These are phyloP conservation scores for Drosophila nannoptera DNA, from an alignment of 1,140 invertebrate genomes.

Conservation along the genomic window DNA sequence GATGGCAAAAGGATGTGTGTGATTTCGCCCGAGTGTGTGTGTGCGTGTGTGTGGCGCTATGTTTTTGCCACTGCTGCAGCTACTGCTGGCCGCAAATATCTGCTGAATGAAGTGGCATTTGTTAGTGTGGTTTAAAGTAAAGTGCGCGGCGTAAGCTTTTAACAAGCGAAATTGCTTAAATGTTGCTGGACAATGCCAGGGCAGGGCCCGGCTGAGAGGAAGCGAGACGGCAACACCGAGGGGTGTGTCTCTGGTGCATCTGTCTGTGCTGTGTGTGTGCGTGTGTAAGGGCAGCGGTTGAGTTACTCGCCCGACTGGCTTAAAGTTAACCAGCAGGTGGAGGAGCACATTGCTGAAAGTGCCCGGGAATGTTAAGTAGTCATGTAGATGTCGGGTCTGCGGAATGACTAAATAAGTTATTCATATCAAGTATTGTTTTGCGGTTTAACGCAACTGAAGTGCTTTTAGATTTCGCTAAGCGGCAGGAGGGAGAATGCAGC, in stretches of 20 bases:
- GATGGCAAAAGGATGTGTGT: constrained; percentile 77
- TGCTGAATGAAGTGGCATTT: constrained; percentile 74
- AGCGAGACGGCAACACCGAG: neutral
- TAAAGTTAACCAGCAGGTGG: constrained; percentile 21
- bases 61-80: constrained; percentile 43
- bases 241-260: neutral
- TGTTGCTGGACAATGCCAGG: constrained; percentile 46
- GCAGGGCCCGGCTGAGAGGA: neutral
- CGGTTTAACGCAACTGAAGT: constrained; percentile 43
- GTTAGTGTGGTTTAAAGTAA: constrained; percentile 70
- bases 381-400: constrained; percentile 37
- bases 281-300: too few relatives aligned
- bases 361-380: constrained; percentile 46
- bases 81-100: constrained; percentile 66
- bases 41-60: constrained; percentile 33
- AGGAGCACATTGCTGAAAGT: constrained; percentile 16
- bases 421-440: constrained; percentile 49
- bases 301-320: constrained; percentile 38
- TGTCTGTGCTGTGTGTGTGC: too few relatives aligned
- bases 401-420: constrained; percentile 46
- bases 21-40: constrained; percentile 58
- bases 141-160: constrained; percentile 71
- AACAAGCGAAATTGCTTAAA: constrained; percentile 72
- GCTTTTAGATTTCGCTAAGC: constrained; percentile 29
- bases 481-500: neutral